Conservation (phyloP, 2,797 vertebrate species). For the Alouatta caraya region DNA sequence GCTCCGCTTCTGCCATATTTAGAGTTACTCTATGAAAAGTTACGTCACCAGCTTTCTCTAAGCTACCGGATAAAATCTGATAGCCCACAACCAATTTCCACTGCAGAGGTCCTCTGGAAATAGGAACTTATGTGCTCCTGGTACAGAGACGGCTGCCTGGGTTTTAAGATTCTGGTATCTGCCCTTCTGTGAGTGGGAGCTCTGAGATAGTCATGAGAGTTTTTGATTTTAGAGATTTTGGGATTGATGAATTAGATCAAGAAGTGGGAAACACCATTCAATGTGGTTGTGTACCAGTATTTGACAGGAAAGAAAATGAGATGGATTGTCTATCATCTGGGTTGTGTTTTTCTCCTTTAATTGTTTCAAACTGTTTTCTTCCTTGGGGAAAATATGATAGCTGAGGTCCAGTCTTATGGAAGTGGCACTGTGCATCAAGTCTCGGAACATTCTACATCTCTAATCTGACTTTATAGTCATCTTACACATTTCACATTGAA, state of each 20-base stretch:
- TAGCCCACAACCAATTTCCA: constrained; percentile 9
- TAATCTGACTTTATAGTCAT: not conserved
- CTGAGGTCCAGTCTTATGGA: not conserved
- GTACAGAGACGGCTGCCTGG: not conserved
- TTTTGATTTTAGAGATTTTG: not conserved
- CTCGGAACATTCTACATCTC: not conserved
- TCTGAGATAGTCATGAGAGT: no score
- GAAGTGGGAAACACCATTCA: not conserved
- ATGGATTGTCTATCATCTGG: not conserved
- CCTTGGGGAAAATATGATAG: not conserved
- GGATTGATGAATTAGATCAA: not conserved
- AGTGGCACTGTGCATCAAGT: not conserved
- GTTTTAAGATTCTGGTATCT: not conserved
- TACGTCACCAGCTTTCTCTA: constrained; percentile 54
- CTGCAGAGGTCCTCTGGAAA: constrained; percentile 19
- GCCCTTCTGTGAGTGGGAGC: not conserved
- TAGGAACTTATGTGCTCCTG: not conserved
- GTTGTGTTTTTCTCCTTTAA: not conserved
- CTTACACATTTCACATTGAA: not conserved
- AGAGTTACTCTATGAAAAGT: constrained; percentile 62
- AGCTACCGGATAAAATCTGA: constrained; percentile 49
- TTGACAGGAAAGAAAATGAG: not conserved
- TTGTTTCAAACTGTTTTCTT: not conserved
- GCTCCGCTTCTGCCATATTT: constrained; percentile 58
- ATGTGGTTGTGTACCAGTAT: not conserved